Base-by-base conservation (phyloP, 1,140 invertebrate genomes). In the Drosophila obscura region DNA sequence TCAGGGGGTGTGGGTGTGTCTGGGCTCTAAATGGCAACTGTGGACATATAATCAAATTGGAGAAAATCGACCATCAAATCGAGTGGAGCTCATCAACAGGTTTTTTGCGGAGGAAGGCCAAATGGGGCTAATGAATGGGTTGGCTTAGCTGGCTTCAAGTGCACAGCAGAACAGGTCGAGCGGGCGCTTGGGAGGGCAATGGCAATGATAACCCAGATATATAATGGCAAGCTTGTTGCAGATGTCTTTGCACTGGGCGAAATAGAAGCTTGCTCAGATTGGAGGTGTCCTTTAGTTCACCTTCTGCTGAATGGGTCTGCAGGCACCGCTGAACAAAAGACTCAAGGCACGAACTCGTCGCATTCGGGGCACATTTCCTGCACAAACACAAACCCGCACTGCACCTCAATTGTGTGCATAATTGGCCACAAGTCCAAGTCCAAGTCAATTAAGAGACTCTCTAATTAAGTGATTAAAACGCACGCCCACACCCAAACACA, bases 381-480 rank as follows among this genome's bases (percentile, higher is more conserved):
- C 50, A 60, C 62, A 65, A 55, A 61, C 56, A 28, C 22, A 19
- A 28, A 2, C 28, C 28, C 44, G 15, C 46, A 13, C 7, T 41
- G 48, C 63, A 55, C 59, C 69, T 77, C 67, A 46, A 59, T 64
- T 58, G 61, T 73, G 69, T 82, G 83, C 83, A 87, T 87, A 87
- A 87, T 76, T 79, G 62, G 67, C 78, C 62, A 58, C 45, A 73
- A 66, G 66, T 65, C 57, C 48, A 49, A 85, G 69, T 73, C 85
- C 48, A 49, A 85, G 69, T 73, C 85, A 89, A 89, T 90, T 90
- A 90, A 90, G 75, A 69, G 55, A 48, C 57, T 65, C 65, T 65
- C 82, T 90, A 90, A 90, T 90, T 90, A 90, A 90, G 85, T 85
- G 81, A 90, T 90, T 90, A 90, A 90, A 82, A 82, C 78, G 81